Conservation (phyloP, 2,888 invertebrate genomes). For the Diabrotica balteata region DNA sequence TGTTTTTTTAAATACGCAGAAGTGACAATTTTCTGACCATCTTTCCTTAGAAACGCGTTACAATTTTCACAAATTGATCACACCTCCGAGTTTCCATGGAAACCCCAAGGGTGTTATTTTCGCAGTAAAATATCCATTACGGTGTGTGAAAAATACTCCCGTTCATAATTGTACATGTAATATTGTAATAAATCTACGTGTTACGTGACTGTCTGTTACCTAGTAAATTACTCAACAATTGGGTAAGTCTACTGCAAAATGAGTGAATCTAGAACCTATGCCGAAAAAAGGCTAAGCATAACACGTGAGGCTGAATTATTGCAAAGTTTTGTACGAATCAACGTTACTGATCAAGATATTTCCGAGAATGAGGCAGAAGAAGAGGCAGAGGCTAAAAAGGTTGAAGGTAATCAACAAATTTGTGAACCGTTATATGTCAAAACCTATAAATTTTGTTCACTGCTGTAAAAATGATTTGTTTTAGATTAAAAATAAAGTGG, state of each 20-base stretch:
- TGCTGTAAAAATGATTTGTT: no score
- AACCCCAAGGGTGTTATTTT: conserved; percentile 48
- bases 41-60: conserved; percentile 18
- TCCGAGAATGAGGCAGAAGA: conserved; percentile 35
- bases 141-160: conserved; percentile 30
- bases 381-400: conserved; percentile 19
- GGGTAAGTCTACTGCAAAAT: conserved; percentile 23
- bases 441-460: background rate
- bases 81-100: conserved; percentile 51
- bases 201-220: conserved; percentile 9
- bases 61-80: conserved; percentile 49
- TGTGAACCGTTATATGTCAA: conserved; percentile 3
- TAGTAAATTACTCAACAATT: conserved; percentile 1
- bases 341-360: conserved; percentile 64
- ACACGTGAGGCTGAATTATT: conserved; percentile 76
- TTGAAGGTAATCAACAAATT: conserved; percentile 25
- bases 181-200: conserved; percentile 23
- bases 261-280: conserved; percentile 42
- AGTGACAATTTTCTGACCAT: conserved; percentile 7
- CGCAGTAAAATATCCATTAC: conserved; percentile 36
- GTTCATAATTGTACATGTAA: conserved; percentile 25
- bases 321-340: conserved; percentile 80
- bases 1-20: no score
- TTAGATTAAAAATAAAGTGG: no score
- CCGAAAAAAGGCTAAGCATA: conserved; percentile 48